Base-by-base conservation (phyloP, 2,797 vertebrate genomes). In the Caiman crocodilus region DNA sequence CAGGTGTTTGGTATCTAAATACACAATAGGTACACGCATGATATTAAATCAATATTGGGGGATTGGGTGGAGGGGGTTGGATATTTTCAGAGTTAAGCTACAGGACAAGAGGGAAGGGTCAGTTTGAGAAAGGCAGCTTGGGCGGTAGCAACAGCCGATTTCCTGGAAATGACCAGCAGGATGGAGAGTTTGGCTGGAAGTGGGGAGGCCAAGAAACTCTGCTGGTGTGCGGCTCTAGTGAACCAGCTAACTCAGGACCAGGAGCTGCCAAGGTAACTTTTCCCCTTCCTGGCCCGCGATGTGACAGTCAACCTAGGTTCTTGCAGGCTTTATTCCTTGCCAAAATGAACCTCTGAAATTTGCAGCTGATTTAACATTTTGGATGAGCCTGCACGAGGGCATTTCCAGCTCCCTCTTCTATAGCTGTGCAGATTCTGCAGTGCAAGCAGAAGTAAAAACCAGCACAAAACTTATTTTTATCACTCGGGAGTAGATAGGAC, bases 151-250 rank as follows among this genome's bases (percentile, higher is more conserved):
- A 42, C 76, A 30, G 64, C 56, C 81, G 8, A 61, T 17, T 60
- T 91, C 28, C 73, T 88, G 74, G 76, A 92, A 89, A 92, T 89
- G 42, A 84, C 26, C 59, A 55, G 2, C 0, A 0, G 42, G 35
- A 81, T 91, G 71, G 56, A 89, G 65, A 85, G 9, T 85, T 95
- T 91, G 63, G 74, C 79, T 90, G 85, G 88, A 79, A 90, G 64
- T 55, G 26, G 71, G 61, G 8, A 79, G 74, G 74, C 32, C 32
- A 79, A 64, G 65, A 89, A 88, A 56, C 17, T 76, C 75, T 20
- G 23, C 21, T 61, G 61, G 80, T 84, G 69, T 84, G 30, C 17
- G 1, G 23, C 92, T 26, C 21, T 42, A 73, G 42, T 73, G 21
- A 73, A 32, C 25, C 10, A 65, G 58, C n/a, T 64, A 85, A 63